phyloP scores from a whole-genome alignment of 2,113 vertebrate species.

The Cinclus cinclus region DNA sequence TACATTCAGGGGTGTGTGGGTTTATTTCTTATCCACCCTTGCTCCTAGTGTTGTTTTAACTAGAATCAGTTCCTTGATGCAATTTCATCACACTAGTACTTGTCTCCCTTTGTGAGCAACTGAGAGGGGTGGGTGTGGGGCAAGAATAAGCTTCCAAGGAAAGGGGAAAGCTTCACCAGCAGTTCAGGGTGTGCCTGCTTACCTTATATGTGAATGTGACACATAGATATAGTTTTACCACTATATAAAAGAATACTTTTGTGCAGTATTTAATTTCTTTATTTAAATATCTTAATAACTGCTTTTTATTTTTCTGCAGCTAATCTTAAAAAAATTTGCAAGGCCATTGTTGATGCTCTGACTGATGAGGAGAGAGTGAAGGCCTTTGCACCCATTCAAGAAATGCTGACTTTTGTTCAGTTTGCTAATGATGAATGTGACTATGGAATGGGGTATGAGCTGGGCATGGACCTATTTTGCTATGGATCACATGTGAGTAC shows the following conservation, averaged over 20 bases:
- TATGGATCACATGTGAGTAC: constrained; percentile 92
- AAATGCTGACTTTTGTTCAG: constrained; percentile 95
- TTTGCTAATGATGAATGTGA: constrained; percentile 99
- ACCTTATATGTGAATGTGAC: fast-evolving
- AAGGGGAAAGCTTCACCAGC: not conserved
- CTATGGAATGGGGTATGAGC: constrained; percentile 95
- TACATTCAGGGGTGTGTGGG: not conserved
- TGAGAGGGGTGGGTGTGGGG: not conserved
- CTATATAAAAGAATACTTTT: not conserved
- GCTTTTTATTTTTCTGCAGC: constrained; percentile 62
- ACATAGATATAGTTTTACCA: not conserved
- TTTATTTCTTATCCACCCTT: not conserved
- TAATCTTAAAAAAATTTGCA: constrained; percentile 90
- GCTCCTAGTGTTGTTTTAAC: not conserved
- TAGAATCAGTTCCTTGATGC: not conserved
- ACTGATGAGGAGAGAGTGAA: constrained; percentile 87
- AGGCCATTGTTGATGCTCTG: constrained; percentile 86
- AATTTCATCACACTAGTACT: not conserved
- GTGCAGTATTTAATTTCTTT: not conserved
- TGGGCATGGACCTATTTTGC: constrained; percentile 94
- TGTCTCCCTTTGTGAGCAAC: not conserved
- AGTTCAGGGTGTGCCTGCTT: not conserved
- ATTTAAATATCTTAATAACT: not conserved
- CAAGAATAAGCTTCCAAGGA: not conserved
- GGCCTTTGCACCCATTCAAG: constrained; percentile 92